A percentile compares a stretch with the other conserved stretches of the same genome.
These are phyloP conservation scores for Spea multiplicata DNA, from an alignment of 2,113 vertebrate genomes.

Conservation along the genomic window DNA sequence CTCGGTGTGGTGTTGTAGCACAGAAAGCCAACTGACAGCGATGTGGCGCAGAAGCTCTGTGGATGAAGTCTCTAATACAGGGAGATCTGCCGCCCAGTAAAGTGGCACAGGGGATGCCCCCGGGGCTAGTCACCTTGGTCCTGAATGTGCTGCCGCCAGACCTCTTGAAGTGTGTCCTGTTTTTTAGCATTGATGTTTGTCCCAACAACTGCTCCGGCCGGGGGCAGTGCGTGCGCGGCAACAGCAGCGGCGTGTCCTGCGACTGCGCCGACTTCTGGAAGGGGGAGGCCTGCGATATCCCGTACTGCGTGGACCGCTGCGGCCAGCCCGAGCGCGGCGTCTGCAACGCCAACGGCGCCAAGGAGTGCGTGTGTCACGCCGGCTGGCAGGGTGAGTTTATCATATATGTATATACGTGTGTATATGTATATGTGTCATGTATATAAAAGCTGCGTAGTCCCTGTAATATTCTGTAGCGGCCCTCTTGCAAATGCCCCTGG, in stretches of 20 bases:
- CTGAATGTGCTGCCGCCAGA: background rate
- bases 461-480: too few relatives aligned
- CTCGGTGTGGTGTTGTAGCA: too few relatives aligned
- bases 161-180: too few relatives aligned
- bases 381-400: conserved; percentile 87
- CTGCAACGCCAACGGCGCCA: conserved; percentile 64
- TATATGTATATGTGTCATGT: too few relatives aligned
- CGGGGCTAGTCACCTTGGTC: background rate
- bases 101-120: background rate
- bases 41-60: background rate
- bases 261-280: conserved; percentile 82
- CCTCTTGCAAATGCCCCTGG: too few relatives aligned
- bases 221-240: conserved; percentile 75
- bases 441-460: too few relatives aligned
- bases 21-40: background rate
- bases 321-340: conserved; percentile 73
- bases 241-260: conserved; percentile 67
- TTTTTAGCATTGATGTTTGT: conserved; percentile 80
- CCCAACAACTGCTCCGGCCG: conserved; percentile 89
- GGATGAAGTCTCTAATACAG: background rate
- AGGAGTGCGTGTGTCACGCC: conserved; percentile 70
- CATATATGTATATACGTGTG: too few relatives aligned
- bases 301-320: conserved; percentile 76
- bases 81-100: background rate
- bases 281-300: conserved; percentile 86